Base-by-base conservation (phyloP, 1,140 invertebrate genomes). In the Goniozus legneri region DNA sequence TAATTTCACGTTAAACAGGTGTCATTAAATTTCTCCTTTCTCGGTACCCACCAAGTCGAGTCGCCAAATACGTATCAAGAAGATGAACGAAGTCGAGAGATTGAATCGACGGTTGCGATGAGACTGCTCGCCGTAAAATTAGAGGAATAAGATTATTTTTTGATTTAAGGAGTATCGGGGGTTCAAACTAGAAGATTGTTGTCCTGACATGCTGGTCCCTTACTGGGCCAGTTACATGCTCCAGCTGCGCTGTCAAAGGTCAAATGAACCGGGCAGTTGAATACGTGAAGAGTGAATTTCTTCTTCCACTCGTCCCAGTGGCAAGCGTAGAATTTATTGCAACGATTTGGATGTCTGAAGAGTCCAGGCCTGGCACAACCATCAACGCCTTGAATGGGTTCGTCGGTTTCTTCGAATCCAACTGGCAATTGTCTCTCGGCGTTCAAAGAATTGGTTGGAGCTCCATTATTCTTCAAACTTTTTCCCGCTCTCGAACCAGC, bases 251-350 rank as follows among this genome's bases (percentile, higher is more conserved):
- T 78, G 64, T 91, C 89, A 56, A 90, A 92, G 16, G 85, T 87
- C 27, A 91, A 73, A 62, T 88, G 85, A 37, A 92, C 81, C 0
- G 89, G 88, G 64, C 89, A 92, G 54, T 88, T 87, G 64, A 91
- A 88, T 2, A 87, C 78, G 56, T 89, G 85, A 3, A 91, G 76
- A 3, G 87, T 89, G 65, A 84, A 92, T 51, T 80, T 81, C 50
- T 89, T 84, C 52, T 90, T 86, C 69, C 82, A 86, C 48, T 84
- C 81, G 60, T 92, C 89, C 86, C 86, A 92, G 62, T 86, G 82
- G 64, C 89, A 92, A 22, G 87, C 82, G 60, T 91, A 92, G 75
- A 91, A 92, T 62, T 91, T 89, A 60, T 89, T 88, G 62, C 89
- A 91, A 47, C 86, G 80, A 42, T 84, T 84, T 0, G 89, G 89